phyloP scores from a whole-genome alignment of 2,888 invertebrate genomes.

The Tenthredo scrophulariae region DNA sequence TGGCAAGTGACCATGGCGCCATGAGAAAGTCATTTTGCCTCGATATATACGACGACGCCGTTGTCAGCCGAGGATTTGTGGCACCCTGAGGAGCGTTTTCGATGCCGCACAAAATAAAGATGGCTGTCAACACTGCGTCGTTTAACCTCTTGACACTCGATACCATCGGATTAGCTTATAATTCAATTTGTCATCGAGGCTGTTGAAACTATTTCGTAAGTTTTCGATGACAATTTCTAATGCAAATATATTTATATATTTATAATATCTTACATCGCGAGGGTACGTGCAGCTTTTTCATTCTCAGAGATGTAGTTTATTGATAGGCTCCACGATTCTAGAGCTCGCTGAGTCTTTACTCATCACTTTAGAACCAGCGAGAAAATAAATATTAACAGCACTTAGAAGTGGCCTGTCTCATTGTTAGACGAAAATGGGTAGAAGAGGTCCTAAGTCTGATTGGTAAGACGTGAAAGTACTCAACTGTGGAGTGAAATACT shows the following conservation, averaged over 20 bases:
- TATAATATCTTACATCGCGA: background rate
- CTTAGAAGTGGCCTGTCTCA: conserved; percentile 9
- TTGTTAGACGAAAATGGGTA: conserved; percentile 1
- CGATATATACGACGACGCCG: conserved; percentile 37
- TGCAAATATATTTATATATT: background rate
- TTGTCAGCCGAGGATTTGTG: conserved; percentile 44
- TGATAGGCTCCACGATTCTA: conserved; percentile 16
- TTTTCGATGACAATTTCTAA: conserved; percentile 45
- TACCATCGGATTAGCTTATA: conserved; percentile 45
- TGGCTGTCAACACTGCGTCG: conserved; percentile 45
- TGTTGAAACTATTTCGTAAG: conserved; percentile 35
- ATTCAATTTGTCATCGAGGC: conserved; percentile 48
- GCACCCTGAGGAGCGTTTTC: conserved; percentile 37
- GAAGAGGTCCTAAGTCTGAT: background rate
- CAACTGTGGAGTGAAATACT: background rate
- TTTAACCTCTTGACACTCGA: conserved; percentile 49
- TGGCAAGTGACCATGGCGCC: conserved; percentile 46
- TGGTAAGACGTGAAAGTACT: conserved; percentile 27
- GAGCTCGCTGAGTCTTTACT: background rate
- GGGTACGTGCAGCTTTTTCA: background rate
- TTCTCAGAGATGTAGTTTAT: conserved; percentile 40
- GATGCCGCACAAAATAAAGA: conserved; percentile 38
- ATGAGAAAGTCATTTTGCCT: conserved; percentile 47
- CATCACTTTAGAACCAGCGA: background rate
- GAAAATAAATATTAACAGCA: conserved; percentile 22